Percentiles rank a stretch among this genome's conserved stretches.
Evolutionary conservation across 2,797 vertebrate species (phyloP).

Genomic region (Enteromius trimaculatus): DNA sequence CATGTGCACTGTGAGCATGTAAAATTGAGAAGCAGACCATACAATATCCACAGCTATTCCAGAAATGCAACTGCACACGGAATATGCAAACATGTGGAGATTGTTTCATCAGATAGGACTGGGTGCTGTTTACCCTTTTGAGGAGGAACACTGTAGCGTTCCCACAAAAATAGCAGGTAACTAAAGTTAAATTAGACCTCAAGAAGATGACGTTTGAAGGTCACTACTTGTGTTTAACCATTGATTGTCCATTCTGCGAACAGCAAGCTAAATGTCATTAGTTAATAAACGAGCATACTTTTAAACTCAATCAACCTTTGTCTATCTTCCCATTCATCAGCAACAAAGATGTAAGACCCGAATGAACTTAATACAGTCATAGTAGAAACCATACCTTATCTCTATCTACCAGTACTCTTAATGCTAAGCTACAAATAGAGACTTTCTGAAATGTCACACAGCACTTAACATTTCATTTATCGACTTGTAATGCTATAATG

Average conservation of each 20-base stretch:
- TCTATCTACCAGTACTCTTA: constrained; percentile 39
- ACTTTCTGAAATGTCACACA: constrained; percentile 61
- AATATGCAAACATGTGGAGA: constrained; percentile 20
- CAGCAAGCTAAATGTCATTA: constrained; percentile 14
- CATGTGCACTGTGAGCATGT: constrained; percentile 27
- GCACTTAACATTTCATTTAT: constrained; percentile 64
- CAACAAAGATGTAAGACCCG: constrained; percentile 29
- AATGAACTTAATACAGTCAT: constrained; percentile 50
- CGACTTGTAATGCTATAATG: constrained; percentile 59
- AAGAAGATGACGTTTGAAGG: background rate
- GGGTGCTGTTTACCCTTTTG: constrained; percentile 1
- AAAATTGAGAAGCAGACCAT: constrained; percentile 17
- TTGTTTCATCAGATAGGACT: constrained; percentile 16
- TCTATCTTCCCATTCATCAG: constrained; percentile 21
- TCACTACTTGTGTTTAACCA: constrained; percentile 10
- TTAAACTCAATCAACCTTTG: constrained; percentile 42
- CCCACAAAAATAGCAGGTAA: background rate
- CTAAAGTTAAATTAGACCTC: background rate
- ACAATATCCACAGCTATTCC: constrained; percentile 28
- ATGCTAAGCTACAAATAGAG: constrained; percentile 56
- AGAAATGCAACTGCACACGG: background rate
- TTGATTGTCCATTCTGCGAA: background rate
- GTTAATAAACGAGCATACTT: constrained; percentile 13
- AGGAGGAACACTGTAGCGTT: background rate
- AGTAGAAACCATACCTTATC: constrained; percentile 10